Conservation (phyloP, 2,113 vertebrate species). For the Tragelaphus scriptus region DNA sequence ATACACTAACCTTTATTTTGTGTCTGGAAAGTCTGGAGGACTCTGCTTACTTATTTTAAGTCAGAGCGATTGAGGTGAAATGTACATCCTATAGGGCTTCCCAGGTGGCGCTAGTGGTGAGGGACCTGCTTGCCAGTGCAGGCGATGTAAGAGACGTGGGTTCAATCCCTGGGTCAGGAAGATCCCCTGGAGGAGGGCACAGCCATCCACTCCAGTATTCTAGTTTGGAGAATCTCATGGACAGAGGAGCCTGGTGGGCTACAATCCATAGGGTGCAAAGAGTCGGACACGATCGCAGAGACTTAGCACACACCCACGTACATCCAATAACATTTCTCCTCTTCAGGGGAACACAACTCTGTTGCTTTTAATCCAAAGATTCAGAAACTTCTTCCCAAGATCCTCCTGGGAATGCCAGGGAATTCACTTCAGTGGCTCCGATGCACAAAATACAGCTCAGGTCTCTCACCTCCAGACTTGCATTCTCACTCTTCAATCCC, state of each 20-base stretch:
- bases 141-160: background rate
- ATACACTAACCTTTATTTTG: background rate
- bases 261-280: background rate
- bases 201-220: background rate
- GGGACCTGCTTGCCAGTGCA: background rate
- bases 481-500: background rate
- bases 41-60: background rate
- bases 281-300: accelerated
- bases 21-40: background rate
- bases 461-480: background rate
- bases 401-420: background rate
- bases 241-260: background rate
- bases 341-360: background rate
- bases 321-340: background rate
- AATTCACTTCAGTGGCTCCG: background rate
- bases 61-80: background rate
- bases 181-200: background rate
- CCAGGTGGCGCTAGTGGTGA: background rate
- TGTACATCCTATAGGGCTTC: background rate
- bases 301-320: background rate
- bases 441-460: background rate
- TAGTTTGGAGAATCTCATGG: background rate
- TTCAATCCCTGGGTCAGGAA: background rate
- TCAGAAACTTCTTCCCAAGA: background rate
- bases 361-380: conserved; percentile 7